Evolutionary conservation across 2,113 vertebrate species (phyloP), one percentile per base, ranked within the genome.

Genomic region (Propithecus coquereli): DNA sequence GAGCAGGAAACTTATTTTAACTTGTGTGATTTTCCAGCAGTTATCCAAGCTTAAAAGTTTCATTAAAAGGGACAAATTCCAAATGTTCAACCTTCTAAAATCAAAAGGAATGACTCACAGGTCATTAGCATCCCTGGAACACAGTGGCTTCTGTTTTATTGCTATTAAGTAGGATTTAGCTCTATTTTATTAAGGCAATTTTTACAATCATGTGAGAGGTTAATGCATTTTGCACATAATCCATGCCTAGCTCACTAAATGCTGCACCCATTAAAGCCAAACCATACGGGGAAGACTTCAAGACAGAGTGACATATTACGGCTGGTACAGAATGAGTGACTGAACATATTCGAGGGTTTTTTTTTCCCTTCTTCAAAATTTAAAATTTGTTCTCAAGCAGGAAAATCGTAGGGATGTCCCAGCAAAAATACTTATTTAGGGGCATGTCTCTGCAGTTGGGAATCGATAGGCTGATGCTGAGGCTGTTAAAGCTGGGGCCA

Each of bases 161-260:
- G 95, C 97, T 98, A 97, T 98, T 98, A 98, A 97, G 98, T 94
- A 96, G 96, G 94, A 97, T 98, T 98, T 98, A 98, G 97, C 94
- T 98, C 94, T 94, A 92, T 98, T 98, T 98, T 98, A 98, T 98
- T 97, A 98, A 98, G 98, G 95, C 96, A 98, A 90, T 98, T 98
- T 97, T 97, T 98, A 98, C 71, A 97, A 40, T 97, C 96, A 97
- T 97, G 96, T 97, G 95, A 97, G 98, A 98, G 98, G 98, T 98
- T 98, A 98, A 98, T 98, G 98, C 97, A 97, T 98, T 98, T 98
- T 7, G 65, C 97, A 97, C 97, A 98, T 98, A 98, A 98, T 98
- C 98, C 96, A 94, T 97, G 95, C 94, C 93, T 98, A 63, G 91
- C 98, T 98, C 97, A 97, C 97, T 98, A 97, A 97, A 98, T 95